Conservation (phyloP, 2,888 invertebrate species). For the Meganola albula region DNA sequence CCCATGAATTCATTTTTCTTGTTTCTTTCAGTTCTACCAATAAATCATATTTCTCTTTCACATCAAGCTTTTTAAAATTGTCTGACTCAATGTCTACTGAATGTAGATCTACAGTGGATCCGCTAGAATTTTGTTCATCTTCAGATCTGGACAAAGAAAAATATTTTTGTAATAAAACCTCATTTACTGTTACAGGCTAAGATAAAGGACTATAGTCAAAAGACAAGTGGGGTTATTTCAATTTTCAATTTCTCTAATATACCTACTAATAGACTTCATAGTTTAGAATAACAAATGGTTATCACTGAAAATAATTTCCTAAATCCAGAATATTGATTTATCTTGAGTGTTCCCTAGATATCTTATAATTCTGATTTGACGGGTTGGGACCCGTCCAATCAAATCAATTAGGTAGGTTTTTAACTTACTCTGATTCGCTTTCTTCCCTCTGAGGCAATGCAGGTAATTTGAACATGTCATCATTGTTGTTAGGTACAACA, state of each 20-base stretch:
- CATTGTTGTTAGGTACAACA: constrained; percentile 42
- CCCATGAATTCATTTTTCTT: constrained; percentile 94
- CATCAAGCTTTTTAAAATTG: constrained; percentile 88
- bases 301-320: too few relatives aligned
- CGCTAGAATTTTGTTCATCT: constrained; percentile 57
- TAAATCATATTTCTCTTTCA: constrained; percentile 95
- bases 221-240: too few relatives aligned
- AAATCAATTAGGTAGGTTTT: too few relatives aligned
- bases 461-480: constrained; percentile 84
- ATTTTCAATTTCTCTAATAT: too few relatives aligned
- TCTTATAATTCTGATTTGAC: background rate
- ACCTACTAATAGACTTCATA: too few relatives aligned
- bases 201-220: too few relatives aligned
- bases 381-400: too few relatives aligned
- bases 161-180: too few relatives aligned
- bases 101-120: constrained; percentile 81
- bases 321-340: too few relatives aligned
- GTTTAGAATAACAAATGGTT: too few relatives aligned
- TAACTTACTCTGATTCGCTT: constrained; percentile 69
- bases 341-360: too few relatives aligned
- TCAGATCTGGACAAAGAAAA: constrained; percentile 53
- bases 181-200: too few relatives aligned
- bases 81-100: constrained; percentile 87
- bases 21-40: constrained; percentile 93
- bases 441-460: constrained; percentile 51